These are phyloP conservation scores for Cantharis flavilabris DNA, from an alignment of 2,888 invertebrate genomes.

Conservation along the genomic window DNA sequence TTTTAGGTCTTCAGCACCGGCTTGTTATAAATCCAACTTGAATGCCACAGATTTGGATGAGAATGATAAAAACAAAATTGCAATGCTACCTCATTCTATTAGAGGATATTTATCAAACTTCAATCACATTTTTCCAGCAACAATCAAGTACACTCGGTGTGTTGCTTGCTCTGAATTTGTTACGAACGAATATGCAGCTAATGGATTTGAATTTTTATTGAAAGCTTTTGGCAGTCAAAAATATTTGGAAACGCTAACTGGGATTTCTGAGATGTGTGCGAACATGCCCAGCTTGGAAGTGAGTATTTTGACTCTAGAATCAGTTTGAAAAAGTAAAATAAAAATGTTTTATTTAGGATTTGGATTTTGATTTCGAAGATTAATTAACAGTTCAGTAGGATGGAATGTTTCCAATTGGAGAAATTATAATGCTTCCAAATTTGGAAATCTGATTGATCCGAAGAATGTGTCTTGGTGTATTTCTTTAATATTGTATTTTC, in stretches of 20 bases:
- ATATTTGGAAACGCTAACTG: conserved; percentile 85
- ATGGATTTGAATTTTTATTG: conserved; percentile 74
- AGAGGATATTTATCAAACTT: conserved; percentile 87
- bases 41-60: conserved; percentile 39
- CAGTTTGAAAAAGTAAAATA: neutral
- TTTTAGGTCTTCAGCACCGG: conserved; percentile 67
- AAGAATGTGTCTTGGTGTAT: too few species aligned
- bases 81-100: conserved; percentile 90
- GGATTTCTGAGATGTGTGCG: conserved; percentile 69
- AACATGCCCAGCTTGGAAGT: conserved; percentile 35
- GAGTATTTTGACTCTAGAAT: neutral
- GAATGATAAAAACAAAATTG: conserved; percentile 67
- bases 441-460: too few species aligned
- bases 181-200: conserved; percentile 56
- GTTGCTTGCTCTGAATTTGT: conserved; percentile 83
- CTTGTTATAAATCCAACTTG: conserved; percentile 61
- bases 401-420: too few species aligned
- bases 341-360: conserved; percentile 15
- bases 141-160: conserved; percentile 85
- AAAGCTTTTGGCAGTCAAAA: conserved; percentile 80
- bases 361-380: conserved; percentile 19
- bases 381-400: too few species aligned
- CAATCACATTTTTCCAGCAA: conserved; percentile 82
- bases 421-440: too few species aligned
- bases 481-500: too few species aligned